Percentiles rank a stretch among this genome's conserved stretches.
Conservation (phyloP, 2,888 invertebrate genomes). For the Heliconius ismenius region DNA sequence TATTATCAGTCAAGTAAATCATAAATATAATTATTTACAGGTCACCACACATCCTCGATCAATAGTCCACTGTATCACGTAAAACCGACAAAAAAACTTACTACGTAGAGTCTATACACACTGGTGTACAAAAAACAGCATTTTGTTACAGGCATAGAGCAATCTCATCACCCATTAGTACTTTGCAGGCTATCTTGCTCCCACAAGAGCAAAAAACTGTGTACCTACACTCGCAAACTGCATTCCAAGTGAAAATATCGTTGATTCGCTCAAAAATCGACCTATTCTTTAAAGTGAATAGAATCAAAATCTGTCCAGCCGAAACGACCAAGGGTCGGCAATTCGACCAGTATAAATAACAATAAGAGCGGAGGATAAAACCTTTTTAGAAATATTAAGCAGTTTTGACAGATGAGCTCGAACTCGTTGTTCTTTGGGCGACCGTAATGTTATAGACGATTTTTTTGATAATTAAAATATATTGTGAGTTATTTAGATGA, state of each 20-base stretch:
- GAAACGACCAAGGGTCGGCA: constrained; percentile 72
- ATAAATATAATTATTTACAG: neutral
- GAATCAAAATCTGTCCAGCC: constrained; percentile 48
- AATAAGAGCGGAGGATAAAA: constrained; percentile 70
- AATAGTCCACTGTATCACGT: constrained; percentile 1
- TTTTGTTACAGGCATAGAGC: constrained; percentile 38
- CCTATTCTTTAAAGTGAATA: constrained; percentile 52
- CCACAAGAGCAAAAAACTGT: constrained; percentile 74
- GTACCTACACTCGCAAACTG: constrained; percentile 78
- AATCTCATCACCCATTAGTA: constrained; percentile 74
- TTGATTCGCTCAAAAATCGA: constrained; percentile 47
- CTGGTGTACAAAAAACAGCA: constrained; percentile 35
- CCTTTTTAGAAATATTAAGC: constrained; percentile 74
- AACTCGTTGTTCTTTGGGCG: constrained; percentile 52
- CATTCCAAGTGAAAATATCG: constrained; percentile 62
- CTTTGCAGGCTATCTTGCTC: constrained; percentile 72
- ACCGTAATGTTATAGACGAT: constrained; percentile 6
- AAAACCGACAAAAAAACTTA: neutral
- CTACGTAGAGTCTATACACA: constrained; percentile 18
- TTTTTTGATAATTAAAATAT: constrained; percentile 13
- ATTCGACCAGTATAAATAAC: constrained; percentile 78
- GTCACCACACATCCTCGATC: constrained; percentile 9
- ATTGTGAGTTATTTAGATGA: neutral
- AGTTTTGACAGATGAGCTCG: constrained; percentile 73
- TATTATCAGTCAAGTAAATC: neutral